These are phyloP conservation scores for Cryptoblepharus egeriae DNA, from an alignment of 2,797 vertebrate species.

Conservation along the genomic window DNA sequence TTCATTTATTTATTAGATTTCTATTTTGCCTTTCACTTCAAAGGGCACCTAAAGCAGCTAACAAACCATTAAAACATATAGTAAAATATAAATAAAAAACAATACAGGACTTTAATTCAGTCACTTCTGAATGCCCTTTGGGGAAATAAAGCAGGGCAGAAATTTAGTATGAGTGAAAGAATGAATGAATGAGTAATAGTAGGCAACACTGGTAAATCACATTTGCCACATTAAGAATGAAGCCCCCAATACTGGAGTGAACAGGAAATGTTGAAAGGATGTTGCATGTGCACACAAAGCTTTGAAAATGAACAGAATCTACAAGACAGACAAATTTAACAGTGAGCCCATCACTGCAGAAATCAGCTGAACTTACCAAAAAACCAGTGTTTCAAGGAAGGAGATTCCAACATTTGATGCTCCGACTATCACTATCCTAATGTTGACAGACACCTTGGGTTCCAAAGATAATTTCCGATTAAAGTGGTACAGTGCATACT, in stretches of 20 bases:
- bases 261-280: background rate
- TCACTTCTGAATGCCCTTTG: no score
- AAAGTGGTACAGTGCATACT: slow-evolving; percentile 87
- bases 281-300: background rate
- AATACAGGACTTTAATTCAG: no score
- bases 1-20: no score
- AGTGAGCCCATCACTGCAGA: background rate
- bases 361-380: slow-evolving; percentile 80
- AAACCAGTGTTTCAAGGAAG: slow-evolving; percentile 87
- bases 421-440: slow-evolving; percentile 91
- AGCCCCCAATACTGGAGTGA: background rate
- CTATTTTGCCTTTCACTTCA: no score
- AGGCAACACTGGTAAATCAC: background rate
- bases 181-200: no score
- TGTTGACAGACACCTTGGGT: slow-evolving; percentile 85
- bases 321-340: no score
- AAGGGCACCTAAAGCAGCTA: no score
- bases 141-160: no score
- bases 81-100: no score
- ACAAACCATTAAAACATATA: no score
- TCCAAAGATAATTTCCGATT: slow-evolving; percentile 90
- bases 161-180: no score
- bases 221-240: background rate
- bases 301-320: background rate
- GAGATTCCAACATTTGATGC: slow-evolving; percentile 89